Evolutionary conservation across 2,113 vertebrate genomes (phyloP).

Genomic region (Paraplagusia blochii): DNA sequence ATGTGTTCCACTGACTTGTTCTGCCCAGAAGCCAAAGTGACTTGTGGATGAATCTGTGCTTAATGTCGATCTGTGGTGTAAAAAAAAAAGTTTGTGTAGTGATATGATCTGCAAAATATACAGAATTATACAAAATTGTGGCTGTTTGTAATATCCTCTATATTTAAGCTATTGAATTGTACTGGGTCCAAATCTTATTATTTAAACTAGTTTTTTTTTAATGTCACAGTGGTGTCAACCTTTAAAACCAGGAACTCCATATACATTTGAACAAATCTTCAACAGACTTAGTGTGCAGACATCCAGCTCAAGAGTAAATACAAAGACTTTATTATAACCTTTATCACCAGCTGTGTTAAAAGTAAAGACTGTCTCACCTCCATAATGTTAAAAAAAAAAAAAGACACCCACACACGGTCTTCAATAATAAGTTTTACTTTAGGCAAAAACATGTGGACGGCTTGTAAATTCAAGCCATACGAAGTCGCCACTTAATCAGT

Average conservation of each 20-base stretch:
- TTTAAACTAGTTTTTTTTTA: too few relatives aligned
- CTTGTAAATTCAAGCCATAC: constrained; percentile 7
- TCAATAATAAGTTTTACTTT: not conserved
- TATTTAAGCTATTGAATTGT: constrained; percentile 3
- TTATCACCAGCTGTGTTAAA: constrained; percentile 36
- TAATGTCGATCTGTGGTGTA: constrained; percentile 33
- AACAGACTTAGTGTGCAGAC: too few relatives aligned
- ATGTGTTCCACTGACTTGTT: constrained; percentile 36
- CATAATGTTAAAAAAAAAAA: constrained; percentile 30
- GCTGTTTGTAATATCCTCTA: not conserved
- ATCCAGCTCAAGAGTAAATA: too few relatives aligned
- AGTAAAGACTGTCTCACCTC: constrained; percentile 35
- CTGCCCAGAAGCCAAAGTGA: constrained; percentile 26
- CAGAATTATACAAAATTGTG: too few relatives aligned
- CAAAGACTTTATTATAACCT: constrained; percentile 22
- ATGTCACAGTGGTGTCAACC: too few relatives aligned
- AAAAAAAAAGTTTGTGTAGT: constrained; percentile 35
- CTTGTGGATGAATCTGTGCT: constrained; percentile 38
- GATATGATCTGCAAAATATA: constrained; percentile 32
- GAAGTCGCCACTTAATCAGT: constrained; percentile 11
- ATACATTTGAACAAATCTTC: too few relatives aligned
- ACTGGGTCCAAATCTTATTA: not conserved
- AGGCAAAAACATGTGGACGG: constrained; percentile 26
- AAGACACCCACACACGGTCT: constrained; percentile 17
- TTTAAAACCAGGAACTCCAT: too few relatives aligned